Evolutionary conservation across 2,797 vertebrate species (phyloP).

Genomic region (Paedocypris micromegethes): DNA sequence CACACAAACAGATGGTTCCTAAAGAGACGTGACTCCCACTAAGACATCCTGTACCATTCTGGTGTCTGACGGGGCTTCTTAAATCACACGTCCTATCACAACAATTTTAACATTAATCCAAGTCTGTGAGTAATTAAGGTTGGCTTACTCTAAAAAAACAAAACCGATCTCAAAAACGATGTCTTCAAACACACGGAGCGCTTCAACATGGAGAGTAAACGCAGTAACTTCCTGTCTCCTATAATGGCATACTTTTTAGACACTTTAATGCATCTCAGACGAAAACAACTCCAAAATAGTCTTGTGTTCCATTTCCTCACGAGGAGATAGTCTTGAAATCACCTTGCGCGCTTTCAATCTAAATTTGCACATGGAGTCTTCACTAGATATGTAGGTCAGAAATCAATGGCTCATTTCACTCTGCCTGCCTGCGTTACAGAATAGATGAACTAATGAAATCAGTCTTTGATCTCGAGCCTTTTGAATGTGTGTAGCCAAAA

Average conservation of each 20-base stretch:
- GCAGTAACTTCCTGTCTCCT: not conserved
- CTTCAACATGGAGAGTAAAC: not conserved
- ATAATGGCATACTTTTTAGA: not conserved
- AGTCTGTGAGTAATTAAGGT: too few species aligned
- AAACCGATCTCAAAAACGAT: too few species aligned
- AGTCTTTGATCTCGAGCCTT: slow-evolving; percentile 35
- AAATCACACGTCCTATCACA: slow-evolving; percentile 6
- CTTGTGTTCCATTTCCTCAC: not conserved
- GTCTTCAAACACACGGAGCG: not conserved
- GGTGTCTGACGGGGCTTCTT: slow-evolving; percentile 7
- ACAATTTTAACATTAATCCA: not conserved
- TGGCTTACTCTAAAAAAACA: too few species aligned
- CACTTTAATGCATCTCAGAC: not conserved
- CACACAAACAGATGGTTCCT: slow-evolving; percentile 24
- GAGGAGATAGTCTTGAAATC: not conserved
- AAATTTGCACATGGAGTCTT: slow-evolving; percentile 17
- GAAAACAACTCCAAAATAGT: not conserved
- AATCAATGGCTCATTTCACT: slow-evolving; percentile 19
- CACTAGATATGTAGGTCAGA: slow-evolving; percentile 35
- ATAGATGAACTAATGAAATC: slow-evolving; percentile 33
- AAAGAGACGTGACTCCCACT: slow-evolving; percentile 10
- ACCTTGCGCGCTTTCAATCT: slow-evolving; percentile 11
- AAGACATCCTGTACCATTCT: slow-evolving; percentile 8
- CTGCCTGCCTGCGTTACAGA: slow-evolving; percentile 25
- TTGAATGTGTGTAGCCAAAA: not conserved